Base-by-base conservation (phyloP, 2,113 vertebrate genomes). In the Tychaedon coryphoeus region DNA sequence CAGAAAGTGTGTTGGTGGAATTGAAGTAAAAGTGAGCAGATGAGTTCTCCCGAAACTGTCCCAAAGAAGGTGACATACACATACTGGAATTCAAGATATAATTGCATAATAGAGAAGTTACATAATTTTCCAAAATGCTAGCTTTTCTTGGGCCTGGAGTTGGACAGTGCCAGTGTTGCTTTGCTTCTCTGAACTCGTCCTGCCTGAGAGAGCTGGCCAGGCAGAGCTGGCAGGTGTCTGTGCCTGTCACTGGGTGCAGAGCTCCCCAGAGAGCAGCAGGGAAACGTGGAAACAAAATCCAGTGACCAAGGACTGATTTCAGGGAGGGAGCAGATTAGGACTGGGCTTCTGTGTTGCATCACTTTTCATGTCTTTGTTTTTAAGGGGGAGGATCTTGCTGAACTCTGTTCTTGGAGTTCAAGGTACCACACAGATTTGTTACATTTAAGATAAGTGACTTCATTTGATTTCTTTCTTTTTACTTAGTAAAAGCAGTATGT, bases 381-480 rank as follows among this genome's bases (percentile, higher is more conserved):
- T 31, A 45, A 43, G 62, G 28, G 47, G 45, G 50, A 72, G 22
- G 74, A 33, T 66, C 20, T 77, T 65, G 47, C 36, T 53, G 56
- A 87, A 45, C 48, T 84, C 33, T 56, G 3, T 25, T 53, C n/a
- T 50, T 0, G 1, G 64, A 53, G 42, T 84, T 64, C 72, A 70
- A 45, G 69, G 65, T 73, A 62, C 40, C 1, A 1, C 17, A 43
- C n/a, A 51, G 50, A 38, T 22, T 16, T 20, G 20, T 60, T 69
- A 53, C 13, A 5, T 74, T 73, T 66, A n/a, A 61, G 84, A 29
- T 61, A 80, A 61, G 26, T 36, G 33, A 54, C 17, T 58, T 60
- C 5, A 23, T 58, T 79, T 75, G 40, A 14, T 71, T 80, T 78
- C 38, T 81, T 88, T 61, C 15, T 51, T 84, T 57, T 95, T 88